phyloP scores from a whole-genome alignment of 2,113 vertebrate genomes.

The Scalopus aquaticus region DNA sequence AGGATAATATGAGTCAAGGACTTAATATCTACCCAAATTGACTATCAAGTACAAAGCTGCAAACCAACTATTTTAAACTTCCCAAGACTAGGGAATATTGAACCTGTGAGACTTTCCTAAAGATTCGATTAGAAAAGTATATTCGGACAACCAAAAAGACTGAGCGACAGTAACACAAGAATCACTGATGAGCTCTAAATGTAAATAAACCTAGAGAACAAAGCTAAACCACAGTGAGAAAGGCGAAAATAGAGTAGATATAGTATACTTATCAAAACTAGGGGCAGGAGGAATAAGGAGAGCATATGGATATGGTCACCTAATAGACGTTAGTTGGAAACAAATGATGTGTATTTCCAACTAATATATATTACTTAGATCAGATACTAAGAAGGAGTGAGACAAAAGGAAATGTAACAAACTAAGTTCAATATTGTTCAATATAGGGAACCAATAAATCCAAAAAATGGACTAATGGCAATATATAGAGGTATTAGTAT shows the following conservation, averaged over 20 bases:
- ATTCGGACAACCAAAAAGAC: slow-evolving; percentile 6
- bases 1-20: neutral
- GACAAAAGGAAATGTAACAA: neutral
- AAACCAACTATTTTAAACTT: slow-evolving; percentile 46
- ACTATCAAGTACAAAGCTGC: slow-evolving; percentile 37
- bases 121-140: slow-evolving; percentile 17
- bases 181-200: neutral
- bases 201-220: neutral
- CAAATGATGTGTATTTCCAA: neutral
- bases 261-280: neutral
- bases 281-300: neutral
- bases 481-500: slow-evolving; percentile 30
- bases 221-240: neutral
- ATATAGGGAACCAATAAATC: neutral
- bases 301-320: neutral
- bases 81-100: neutral
- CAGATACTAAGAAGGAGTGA: neutral
- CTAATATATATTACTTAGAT: neutral
- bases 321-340: slow-evolving; percentile 25
- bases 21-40: slow-evolving; percentile 7
- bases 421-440: slow-evolving; percentile 59
- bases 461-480: slow-evolving; percentile 1
- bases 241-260: neutral
- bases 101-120: slow-evolving; percentile 7
- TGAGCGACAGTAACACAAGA: neutral